These are phyloP conservation scores for Drosophila bocki DNA, from an alignment of 1,140 invertebrate genomes.

Conservation along the genomic window DNA sequence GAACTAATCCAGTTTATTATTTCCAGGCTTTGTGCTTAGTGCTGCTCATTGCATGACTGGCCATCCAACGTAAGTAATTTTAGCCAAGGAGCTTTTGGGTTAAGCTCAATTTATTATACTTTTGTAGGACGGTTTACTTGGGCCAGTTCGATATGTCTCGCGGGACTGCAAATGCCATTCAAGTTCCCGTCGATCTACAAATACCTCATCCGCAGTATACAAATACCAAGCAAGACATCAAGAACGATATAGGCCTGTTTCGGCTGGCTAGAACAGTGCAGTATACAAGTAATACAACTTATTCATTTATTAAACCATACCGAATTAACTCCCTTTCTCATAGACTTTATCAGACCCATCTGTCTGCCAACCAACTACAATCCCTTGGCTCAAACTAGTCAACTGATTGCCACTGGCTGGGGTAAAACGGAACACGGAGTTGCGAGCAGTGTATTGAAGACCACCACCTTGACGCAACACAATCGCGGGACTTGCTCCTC, in stretches of 20 bases:
- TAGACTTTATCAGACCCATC: constrained; percentile 7
- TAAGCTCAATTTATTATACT: background rate
- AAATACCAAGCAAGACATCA: background rate
- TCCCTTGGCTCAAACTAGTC: background rate
- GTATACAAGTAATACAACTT: background rate
- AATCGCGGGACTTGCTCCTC: background rate
- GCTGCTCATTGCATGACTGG: constrained; percentile 8
- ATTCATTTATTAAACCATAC: too few species aligned
- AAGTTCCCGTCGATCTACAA: background rate
- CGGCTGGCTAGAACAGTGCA: background rate
- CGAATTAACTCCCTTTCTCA: too few species aligned
- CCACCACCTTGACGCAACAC: background rate
- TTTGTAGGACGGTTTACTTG: background rate
- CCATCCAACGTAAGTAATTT: constrained; percentile 2
- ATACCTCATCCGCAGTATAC: background rate
- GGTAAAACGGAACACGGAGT: background rate
- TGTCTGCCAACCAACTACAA: constrained; percentile 18
- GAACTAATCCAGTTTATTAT: background rate
- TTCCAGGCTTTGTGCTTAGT: constrained; percentile 16
- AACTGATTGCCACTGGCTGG: constrained; percentile 7
- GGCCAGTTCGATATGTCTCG: constrained; percentile 1
- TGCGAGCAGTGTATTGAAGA: background rate
- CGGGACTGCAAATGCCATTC: background rate
- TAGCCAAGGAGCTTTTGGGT: too few species aligned
- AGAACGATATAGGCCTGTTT: constrained; percentile 10